Conservation (phyloP, 2,113 vertebrate genomes). For the Vimba vimba region DNA sequence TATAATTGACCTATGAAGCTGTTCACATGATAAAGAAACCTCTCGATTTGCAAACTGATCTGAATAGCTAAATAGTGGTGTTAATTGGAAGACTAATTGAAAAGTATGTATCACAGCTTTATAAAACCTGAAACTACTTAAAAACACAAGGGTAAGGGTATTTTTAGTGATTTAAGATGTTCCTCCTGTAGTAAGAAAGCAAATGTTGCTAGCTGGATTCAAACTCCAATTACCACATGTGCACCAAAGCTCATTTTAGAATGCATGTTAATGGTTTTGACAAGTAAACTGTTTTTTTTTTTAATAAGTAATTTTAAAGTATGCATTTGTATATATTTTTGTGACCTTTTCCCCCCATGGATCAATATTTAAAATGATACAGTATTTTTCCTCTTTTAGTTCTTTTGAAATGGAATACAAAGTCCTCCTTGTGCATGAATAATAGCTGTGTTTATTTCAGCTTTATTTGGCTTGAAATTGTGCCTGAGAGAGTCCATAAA, state of each 20-base stretch:
- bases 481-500: constrained; percentile 57
- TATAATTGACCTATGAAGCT: too few species aligned
- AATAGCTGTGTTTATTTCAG: constrained; percentile 62
- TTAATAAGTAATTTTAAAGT: not conserved
- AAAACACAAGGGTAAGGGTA: too few species aligned
- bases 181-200: not conserved
- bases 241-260: not conserved
- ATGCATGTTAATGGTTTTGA: not conserved
- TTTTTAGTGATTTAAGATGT: not conserved
- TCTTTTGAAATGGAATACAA: not conserved
- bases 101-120: too few species aligned
- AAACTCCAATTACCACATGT: not conserved
- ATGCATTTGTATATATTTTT: not conserved
- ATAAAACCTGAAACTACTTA: too few species aligned
- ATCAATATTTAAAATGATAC: not conserved
- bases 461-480: constrained; percentile 72
- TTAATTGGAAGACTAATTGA: too few species aligned
- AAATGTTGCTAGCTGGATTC: not conserved
- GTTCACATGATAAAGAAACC: too few species aligned
- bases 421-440: constrained; percentile 69
- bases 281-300: not conserved
- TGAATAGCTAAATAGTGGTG: too few species aligned
- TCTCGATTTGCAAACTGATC: too few species aligned
- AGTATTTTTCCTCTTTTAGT: not conserved
- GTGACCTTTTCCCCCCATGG: not conserved